phyloP scores from a whole-genome alignment of 2,797 vertebrate genomes.

The Rhabdophis nuchalis region DNA sequence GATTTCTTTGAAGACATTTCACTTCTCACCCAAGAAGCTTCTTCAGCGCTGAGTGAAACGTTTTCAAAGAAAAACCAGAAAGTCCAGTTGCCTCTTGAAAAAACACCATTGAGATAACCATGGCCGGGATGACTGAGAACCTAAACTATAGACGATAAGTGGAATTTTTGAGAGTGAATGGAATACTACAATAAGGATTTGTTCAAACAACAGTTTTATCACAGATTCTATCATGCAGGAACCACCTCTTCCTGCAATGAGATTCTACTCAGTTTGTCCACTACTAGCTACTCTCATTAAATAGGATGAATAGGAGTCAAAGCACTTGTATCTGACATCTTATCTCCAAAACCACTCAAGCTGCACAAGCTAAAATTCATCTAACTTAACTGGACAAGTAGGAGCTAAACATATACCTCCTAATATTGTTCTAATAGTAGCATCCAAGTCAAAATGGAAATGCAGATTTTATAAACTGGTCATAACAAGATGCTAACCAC shows the following conservation, averaged over 20 bases:
- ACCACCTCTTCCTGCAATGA: background rate
- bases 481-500: background rate
- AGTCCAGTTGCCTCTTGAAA: no score
- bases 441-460: background rate
- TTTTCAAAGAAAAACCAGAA: no score
- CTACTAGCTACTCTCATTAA: background rate
- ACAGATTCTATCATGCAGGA: background rate
- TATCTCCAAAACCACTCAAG: background rate
- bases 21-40: no score
- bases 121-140: no score
- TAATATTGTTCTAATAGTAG: background rate
- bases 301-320: background rate
- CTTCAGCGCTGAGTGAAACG: no score
- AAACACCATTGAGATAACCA: no score
- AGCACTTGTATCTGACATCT: background rate
- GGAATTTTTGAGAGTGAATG: background rate
- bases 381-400: background rate
- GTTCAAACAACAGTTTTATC: background rate
- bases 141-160: background rate
- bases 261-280: background rate
- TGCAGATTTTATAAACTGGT: background rate
- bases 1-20: no score
- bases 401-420: background rate
- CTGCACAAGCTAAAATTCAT: background rate
- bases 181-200: background rate